Evolutionary conservation across 2,888 invertebrate species (phyloP).

Genomic region (Ernsta delagoae): DNA sequence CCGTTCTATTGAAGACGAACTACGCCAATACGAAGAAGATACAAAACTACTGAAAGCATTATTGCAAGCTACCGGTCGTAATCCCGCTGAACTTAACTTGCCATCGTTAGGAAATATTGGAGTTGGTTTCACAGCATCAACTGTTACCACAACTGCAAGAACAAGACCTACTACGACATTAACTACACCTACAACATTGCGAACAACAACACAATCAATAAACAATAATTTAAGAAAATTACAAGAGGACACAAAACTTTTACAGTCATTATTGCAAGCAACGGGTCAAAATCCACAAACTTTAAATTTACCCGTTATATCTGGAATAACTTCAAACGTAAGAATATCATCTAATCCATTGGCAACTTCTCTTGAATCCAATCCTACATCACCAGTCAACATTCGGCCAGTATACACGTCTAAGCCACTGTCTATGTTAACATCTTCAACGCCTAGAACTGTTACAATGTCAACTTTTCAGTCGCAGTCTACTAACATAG

Average conservation of each 20-base stretch:
- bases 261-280: slow-evolving; percentile 75
- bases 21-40: slow-evolving; percentile 77
- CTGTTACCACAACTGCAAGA: slow-evolving; percentile 42
- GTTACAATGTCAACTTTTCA: slow-evolving; percentile 59
- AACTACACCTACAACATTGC: slow-evolving; percentile 40
- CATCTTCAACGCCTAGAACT: slow-evolving; percentile 60
- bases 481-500: slow-evolving; percentile 45
- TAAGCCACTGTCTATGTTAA: slow-evolving; percentile 56
- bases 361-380: slow-evolving; percentile 67
- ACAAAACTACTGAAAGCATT: slow-evolving; percentile 75
- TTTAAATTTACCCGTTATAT: slow-evolving; percentile 64
- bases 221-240: slow-evolving; percentile 69
- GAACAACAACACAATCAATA: slow-evolving; percentile 54
- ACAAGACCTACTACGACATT: slow-evolving; percentile 51
- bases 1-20: slow-evolving; percentile 74
- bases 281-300: slow-evolving; percentile 62
- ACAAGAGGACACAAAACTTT: slow-evolving; percentile 72
- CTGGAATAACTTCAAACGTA: slow-evolving; percentile 74
- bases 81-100: slow-evolving; percentile 69
- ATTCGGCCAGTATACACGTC: slow-evolving; percentile 67
- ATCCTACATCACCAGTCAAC: slow-evolving; percentile 69
- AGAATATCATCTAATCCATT: slow-evolving; percentile 72
- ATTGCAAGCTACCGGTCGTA: slow-evolving; percentile 73
- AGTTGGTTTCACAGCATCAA: slow-evolving; percentile 42
- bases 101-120: slow-evolving; percentile 61